Percentiles rank a stretch among this genome's conserved stretches.
Conservation (phyloP, 1,140 invertebrate species). For the Campoletis sonorensis region DNA sequence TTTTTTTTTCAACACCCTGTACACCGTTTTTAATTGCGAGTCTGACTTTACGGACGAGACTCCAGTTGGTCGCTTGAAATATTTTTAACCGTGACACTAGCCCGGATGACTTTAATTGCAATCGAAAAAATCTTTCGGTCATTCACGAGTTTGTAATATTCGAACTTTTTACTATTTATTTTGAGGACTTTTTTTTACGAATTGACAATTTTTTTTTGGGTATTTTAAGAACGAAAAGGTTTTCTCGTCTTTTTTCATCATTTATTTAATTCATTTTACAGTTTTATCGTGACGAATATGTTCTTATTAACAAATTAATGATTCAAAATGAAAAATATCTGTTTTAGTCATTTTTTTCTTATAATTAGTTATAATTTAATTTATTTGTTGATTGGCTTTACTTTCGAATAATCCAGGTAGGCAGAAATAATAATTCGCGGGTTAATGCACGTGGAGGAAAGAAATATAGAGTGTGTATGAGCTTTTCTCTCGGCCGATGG, state of each 20-base stretch:
- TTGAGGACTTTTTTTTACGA: too few species aligned
- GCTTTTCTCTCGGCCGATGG: slow-evolving; percentile 19
- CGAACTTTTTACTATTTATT: background rate
- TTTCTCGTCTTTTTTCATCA: too few species aligned
- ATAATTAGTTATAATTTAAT: background rate
- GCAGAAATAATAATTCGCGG: background rate
- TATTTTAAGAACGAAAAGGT: too few species aligned
- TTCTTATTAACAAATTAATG: too few species aligned
- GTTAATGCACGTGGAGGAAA: background rate
- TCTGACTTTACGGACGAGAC: background rate
- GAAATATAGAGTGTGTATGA: slow-evolving; percentile 25
- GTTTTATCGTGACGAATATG: too few species aligned
- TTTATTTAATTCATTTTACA: too few species aligned
- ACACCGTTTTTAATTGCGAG: slow-evolving; percentile 1
- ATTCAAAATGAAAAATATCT: too few species aligned
- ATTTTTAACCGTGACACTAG: background rate
- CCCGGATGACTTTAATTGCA: background rate
- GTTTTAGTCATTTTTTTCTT: too few species aligned
- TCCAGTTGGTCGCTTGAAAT: slow-evolving; percentile 18
- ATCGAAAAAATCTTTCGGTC: background rate
- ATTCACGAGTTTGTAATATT: too few species aligned
- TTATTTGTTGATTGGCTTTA: background rate
- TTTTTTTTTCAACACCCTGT: background rate
- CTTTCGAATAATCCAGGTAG: background rate
- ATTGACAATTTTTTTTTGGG: too few species aligned